Evolutionary conservation across 2,113 vertebrate genomes (phyloP), one percentile per base, ranked within the genome.

Genomic region (Notechis scutatus): DNA sequence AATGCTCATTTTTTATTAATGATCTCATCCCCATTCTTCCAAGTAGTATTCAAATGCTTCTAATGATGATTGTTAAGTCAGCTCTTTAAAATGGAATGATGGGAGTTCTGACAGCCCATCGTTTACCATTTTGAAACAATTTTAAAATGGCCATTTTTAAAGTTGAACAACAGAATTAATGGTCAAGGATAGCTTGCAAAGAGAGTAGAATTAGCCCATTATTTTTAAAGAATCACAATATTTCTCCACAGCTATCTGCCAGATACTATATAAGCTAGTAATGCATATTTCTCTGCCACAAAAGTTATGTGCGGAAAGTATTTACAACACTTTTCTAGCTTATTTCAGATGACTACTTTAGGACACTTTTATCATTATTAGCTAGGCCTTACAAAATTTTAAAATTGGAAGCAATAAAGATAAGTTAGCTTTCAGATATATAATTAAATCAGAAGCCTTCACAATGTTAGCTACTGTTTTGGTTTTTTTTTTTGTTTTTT

Each of bases 221-320:
- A 85, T 56, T 34, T 87, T 85, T 88, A 21, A 50, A 85, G 55
- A 86, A 81, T 93, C 23, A 34, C n/a, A 93, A 15, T 64, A 74
- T 42, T 94, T 89, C 2, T 10, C 42, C 69, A 92, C 59, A 74
- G 20, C 56, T 91, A 85, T 87, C 90, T 92, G 91, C 81, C 93
- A 96, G 91, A 1, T 81, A 93, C 4, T 87, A 64, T 54, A 23
- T 12, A 23, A 57, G 57, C 29, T 57, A 69, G 15, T 87, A 34
- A 87, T 87, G 11, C 9, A 85, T 42, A 57, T 55, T 56, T 86
- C 24, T 86, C 29, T 1, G 14, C 26, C 42, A 15, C 11, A 11
- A 54, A 69, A 50, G 18, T 18, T 50, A 45, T 87, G 86, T 47
- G 10, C 4, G 15, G 8, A 64, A 64, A 64, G 74, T 6, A 24